These are phyloP conservation scores for Drosophila jambulina DNA, from an alignment of 1,140 invertebrate genomes.

Conservation along the genomic window DNA sequence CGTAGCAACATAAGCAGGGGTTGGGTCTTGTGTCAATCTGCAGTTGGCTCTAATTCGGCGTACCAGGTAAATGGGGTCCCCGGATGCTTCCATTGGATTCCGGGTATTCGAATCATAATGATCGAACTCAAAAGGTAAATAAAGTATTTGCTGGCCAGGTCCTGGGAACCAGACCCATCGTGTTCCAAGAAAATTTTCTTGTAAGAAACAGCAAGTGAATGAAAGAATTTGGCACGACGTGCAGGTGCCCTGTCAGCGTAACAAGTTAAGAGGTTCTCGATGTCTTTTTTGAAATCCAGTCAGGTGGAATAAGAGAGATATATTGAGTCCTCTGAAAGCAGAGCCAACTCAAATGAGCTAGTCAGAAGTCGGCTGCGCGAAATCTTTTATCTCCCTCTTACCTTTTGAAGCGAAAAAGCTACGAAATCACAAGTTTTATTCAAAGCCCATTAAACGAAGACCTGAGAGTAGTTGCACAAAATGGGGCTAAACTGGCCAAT, in stretches of 20 bases:
- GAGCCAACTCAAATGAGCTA: not conserved
- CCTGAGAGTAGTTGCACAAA: not conserved
- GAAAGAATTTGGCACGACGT: not conserved
- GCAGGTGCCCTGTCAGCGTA: not conserved
- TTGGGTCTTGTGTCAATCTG: not conserved
- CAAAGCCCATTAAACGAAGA: not conserved
- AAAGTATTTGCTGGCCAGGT: not conserved
- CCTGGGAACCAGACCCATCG: not conserved
- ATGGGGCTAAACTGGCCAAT: no score
- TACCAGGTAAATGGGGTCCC: conserved; percentile 27
- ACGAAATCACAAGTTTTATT: no score
- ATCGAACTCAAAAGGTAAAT: not conserved
- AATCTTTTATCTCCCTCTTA: not conserved
- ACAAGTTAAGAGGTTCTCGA: not conserved
- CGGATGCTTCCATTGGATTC: not conserved
- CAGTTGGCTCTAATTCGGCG: conserved; percentile 53
- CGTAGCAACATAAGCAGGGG: not conserved
- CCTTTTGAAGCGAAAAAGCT: no score
- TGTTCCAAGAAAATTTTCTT: not conserved
- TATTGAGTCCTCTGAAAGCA: not conserved
- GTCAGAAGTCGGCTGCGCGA: not conserved
- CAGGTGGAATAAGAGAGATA: not conserved
- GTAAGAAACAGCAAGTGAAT: no score
- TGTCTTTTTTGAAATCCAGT: not conserved
- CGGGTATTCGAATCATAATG: conserved; percentile 35